A percentile compares a stretch with the other conserved stretches of the same genome.
Evolutionary conservation across 1,140 invertebrate species (phyloP).

Genomic region (Cyclina sinensis): DNA sequence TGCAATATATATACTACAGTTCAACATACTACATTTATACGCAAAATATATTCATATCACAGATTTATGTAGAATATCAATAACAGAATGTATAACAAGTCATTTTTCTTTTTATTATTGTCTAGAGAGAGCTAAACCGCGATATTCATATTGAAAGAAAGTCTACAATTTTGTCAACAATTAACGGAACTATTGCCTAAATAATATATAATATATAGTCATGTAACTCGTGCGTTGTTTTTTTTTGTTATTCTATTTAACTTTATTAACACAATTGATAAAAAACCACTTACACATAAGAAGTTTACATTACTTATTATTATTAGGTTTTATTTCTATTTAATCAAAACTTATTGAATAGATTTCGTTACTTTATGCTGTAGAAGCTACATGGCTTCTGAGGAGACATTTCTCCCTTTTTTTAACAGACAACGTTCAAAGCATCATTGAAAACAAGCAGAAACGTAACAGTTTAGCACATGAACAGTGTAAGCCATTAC

Average conservation of each 20-base stretch:
- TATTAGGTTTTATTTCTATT: too few relatives aligned
- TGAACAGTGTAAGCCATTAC: too few relatives aligned
- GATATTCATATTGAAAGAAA: background rate
- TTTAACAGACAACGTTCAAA: too few relatives aligned
- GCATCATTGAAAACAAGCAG: too few relatives aligned
- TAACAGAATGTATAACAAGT: background rate
- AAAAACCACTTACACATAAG: too few relatives aligned
- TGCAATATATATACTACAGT: background rate
- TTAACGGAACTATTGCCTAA: background rate
- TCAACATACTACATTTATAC: background rate
- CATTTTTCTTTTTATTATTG: background rate
- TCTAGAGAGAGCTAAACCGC: background rate
- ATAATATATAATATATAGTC: background rate
- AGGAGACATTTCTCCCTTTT: too few relatives aligned
- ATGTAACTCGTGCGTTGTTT: background rate
- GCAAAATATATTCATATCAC: conserved; percentile 9
- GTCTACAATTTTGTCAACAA: background rate
- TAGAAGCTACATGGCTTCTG: too few relatives aligned
- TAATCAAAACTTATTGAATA: too few relatives aligned
- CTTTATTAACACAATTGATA: background rate
- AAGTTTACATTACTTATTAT: too few relatives aligned
- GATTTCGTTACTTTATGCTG: too few relatives aligned
- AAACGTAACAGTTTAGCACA: too few relatives aligned
- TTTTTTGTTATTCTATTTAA: background rate
- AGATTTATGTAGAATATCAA: conserved; percentile 29